These are phyloP conservation scores for Campylomormyrus numenius DNA, from an alignment of 2,113 vertebrate genomes.

Conservation along the genomic window DNA sequence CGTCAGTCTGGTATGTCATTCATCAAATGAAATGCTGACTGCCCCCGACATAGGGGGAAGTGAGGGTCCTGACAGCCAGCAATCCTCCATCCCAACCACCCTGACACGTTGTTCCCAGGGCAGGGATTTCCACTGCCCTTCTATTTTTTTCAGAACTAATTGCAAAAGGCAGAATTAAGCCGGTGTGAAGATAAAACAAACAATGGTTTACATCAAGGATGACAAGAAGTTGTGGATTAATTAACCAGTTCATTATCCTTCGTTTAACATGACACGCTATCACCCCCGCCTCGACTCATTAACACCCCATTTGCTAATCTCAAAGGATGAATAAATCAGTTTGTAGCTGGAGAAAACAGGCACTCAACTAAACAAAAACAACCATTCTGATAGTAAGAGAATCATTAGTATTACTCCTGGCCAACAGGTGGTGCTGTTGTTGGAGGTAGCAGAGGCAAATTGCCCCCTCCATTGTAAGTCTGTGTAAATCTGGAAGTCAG, in stretches of 20 bases:
- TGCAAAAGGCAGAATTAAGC: not conserved
- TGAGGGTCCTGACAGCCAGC: not conserved
- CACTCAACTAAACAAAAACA: not conserved
- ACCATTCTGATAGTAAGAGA: not conserved
- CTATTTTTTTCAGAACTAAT: conserved; percentile 9
- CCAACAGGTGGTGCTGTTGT: not conserved
- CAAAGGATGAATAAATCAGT: not conserved
- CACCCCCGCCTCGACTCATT: not conserved
- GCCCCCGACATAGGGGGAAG: not conserved
- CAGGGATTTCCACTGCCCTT: not conserved
- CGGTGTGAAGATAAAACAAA: not conserved
- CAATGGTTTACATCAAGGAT: not conserved
- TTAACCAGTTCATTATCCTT: conserved; percentile 12
- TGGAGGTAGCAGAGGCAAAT: not conserved
- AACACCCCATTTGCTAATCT: not conserved
- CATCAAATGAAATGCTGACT: not conserved
- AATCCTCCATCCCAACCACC: conserved; percentile 21
- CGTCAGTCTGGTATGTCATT: not conserved
- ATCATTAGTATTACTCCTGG: not conserved
- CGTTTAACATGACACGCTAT: not conserved
- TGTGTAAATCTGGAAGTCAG: not conserved
- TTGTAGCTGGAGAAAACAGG: not conserved
- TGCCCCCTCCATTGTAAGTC: not conserved
- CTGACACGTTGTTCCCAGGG: conserved; percentile 34
- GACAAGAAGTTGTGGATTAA: conserved; percentile 3